Base-by-base conservation (phyloP, 2,888 invertebrate genomes). In the Scaptomyza flava region DNA sequence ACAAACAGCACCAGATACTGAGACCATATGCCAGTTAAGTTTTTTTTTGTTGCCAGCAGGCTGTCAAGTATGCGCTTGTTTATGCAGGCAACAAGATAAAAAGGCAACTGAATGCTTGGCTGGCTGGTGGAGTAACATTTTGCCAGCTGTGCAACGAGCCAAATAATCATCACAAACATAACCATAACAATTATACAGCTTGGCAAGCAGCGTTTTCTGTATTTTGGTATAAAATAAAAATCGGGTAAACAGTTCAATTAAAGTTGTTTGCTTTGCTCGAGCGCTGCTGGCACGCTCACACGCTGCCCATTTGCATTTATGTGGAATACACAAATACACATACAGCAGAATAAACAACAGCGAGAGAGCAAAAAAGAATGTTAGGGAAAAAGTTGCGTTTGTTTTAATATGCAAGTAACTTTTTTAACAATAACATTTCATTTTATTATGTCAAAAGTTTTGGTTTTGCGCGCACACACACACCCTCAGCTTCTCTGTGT, bases 91-190 rank as follows among this genome's bases (percentile, higher is more conserved):
- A 45, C 31, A 47, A 61, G 75, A 75, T 75, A 75, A 75, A 75
- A 68, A 57, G 62, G 51, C 68, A 50, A 63, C 63, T 56, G 54
- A 63, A 68, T 54, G 34, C 42, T 38, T 48, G 45, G 36, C n/a
- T 36, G n/a, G 5, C 3, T 38, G 46, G 36, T 38, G 34, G 42
- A 31, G 51, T 62, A 75, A 58, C 77, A 70, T 66, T 81, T 66
- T 65, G 67, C 60, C 87, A 86, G 76, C 84, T 88, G 85, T 82
- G 87, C 88, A 90, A 72, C 81, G 88, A 90, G 85, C 86, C 87
- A 87, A 89, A 82, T 88, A 90, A 87, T 90, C 89, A 90, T 89
- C 85, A 76, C 77, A 81, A 86, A 79, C 85, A 90, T 89, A 87
- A 90, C 90, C 78, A 89, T 90, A 88, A 90, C 88, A 89, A 90